Evolutionary conservation across 1,140 invertebrate species (phyloP).

Genomic region (Magallana gigas): DNA sequence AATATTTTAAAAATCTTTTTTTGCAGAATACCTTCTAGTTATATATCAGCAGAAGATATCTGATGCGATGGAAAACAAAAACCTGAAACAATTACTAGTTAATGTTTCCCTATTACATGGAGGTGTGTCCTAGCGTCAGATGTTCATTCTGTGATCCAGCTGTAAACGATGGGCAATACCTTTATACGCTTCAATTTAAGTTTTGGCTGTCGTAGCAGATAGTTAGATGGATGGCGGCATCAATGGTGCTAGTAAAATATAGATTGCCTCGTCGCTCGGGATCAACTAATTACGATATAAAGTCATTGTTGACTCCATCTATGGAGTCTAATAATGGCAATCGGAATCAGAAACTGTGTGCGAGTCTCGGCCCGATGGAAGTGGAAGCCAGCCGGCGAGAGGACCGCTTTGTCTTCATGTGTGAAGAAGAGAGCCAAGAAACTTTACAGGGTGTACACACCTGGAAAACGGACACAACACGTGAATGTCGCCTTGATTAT

Average conservation of each 20-base stretch:
- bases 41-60: background rate
- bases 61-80: background rate
- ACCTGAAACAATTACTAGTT: too few species aligned
- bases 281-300: background rate
- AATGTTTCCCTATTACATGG: too few species aligned
- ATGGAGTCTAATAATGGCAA: slow-evolving; percentile 1
- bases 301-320: background rate
- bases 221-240: background rate
- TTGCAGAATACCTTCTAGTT: background rate
- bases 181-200: background rate
- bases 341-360: background rate
- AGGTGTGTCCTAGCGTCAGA: too few species aligned
- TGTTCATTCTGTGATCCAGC: too few species aligned
- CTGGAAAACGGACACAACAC: too few species aligned
- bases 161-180: background rate
- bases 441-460: too few species aligned
- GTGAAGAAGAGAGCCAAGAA: too few species aligned
- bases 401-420: background rate
- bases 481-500: too few species aligned
- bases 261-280: background rate
- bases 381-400: background rate
- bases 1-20: background rate
- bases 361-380: background rate
- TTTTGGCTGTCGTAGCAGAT: background rate
- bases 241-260: background rate